These are phyloP conservation scores for Chymomyza fuscimana DNA, from an alignment of 2,888 invertebrate species.

Conservation along the genomic window DNA sequence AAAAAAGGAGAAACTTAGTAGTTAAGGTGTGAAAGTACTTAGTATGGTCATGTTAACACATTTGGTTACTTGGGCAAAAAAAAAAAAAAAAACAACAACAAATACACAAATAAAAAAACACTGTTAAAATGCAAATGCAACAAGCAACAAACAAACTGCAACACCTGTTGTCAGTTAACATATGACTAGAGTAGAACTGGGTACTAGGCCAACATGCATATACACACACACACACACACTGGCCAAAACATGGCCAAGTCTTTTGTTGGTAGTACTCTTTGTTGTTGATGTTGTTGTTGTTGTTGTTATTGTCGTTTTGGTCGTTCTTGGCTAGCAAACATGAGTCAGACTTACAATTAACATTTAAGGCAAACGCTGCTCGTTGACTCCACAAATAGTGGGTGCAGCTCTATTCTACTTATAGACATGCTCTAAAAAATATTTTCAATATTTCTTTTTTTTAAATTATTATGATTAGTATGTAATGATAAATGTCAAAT, in stretches of 20 bases:
- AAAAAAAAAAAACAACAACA: constrained; percentile 13
- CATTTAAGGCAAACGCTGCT: constrained; percentile 24
- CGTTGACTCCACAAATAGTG: constrained; percentile 7
- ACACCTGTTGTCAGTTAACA: constrained; percentile 68
- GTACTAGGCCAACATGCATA: not conserved
- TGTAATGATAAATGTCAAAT: constrained; percentile 20
- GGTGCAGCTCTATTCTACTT: not conserved
- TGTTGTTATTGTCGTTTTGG: not conserved
- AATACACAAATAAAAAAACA: constrained; percentile 18
- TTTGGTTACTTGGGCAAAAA: not conserved
- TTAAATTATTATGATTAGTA: not conserved
- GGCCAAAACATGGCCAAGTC: not conserved
- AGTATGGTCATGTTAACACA: constrained; percentile 59
- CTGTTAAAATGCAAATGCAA: constrained; percentile 34
- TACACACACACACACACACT: not conserved
- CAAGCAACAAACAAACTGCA: constrained; percentile 30
- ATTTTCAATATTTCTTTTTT: not conserved
- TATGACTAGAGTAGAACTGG: constrained; percentile 14
- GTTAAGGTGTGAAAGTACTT: constrained; percentile 67
- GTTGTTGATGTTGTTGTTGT: constrained; percentile 9
- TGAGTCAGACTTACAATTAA: constrained; percentile 24
- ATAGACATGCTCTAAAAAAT: constrained; percentile 1
- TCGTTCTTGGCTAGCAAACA: not conserved
- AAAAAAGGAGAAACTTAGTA: constrained; percentile 8
- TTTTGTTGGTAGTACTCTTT: not conserved